Conservation (phyloP, 53 echinoderm and acorn worm genomes). For the Mesocentrotus franciscanus region DNA sequence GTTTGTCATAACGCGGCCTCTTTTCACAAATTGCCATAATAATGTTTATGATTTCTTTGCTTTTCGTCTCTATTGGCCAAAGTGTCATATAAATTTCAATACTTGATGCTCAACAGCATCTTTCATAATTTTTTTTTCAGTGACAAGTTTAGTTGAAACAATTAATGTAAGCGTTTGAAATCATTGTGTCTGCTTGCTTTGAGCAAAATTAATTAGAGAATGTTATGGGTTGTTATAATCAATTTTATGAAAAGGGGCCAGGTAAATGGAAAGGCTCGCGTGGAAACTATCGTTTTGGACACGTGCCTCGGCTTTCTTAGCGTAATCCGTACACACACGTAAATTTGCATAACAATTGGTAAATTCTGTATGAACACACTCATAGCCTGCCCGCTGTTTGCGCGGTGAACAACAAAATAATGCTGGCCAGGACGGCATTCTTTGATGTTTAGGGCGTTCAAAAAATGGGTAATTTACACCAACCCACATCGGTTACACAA, state of each 20-base stretch:
- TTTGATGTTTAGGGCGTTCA: neutral
- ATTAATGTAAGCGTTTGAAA: neutral
- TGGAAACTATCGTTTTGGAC: slow-evolving; percentile 19
- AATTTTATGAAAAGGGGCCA: neutral
- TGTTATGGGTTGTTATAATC: neutral
- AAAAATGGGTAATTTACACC: slow-evolving; percentile 48
- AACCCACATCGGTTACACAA: slow-evolving; percentile 25
- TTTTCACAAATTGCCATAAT: no score
- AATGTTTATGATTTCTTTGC: no score
- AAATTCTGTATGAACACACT: slow-evolving; percentile 21
- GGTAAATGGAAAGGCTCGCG: neutral
- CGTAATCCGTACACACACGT: neutral
- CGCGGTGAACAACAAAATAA: slow-evolving; percentile 12
- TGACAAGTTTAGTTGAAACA: neutral
- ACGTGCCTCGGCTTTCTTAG: slow-evolving; percentile 35
- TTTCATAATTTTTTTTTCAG: neutral
- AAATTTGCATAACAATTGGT: neutral
- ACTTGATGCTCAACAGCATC: neutral
- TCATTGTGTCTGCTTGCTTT: neutral
- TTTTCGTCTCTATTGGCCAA: no score
- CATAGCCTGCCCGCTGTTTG: slow-evolving; percentile 4
- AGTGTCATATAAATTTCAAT: no score
- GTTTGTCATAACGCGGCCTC: no score
- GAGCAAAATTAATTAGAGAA: neutral
- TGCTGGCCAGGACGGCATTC: neutral